Evolutionary conservation across 2,113 vertebrate species (phyloP).

Genomic region (human (Homo sapiens)): DNA sequence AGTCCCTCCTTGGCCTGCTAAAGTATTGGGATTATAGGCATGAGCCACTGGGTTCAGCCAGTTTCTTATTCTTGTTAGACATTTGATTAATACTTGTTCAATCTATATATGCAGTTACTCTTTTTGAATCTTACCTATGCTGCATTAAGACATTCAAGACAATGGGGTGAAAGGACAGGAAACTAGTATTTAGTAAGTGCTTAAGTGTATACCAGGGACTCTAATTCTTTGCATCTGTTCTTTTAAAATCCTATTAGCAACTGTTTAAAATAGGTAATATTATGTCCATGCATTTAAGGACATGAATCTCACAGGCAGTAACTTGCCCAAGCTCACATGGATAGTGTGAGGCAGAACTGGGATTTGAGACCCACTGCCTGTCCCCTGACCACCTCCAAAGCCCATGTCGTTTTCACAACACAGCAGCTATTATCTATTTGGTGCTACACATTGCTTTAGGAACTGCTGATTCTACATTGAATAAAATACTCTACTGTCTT

Average conservation of each 20-base stretch:
- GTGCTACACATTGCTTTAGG: slow-evolving; percentile 46
- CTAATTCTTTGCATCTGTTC: background rate
- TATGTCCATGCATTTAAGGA: background rate
- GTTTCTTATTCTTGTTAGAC: background rate
- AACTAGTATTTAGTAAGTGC: background rate
- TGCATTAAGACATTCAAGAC: background rate
- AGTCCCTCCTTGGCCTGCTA: no score
- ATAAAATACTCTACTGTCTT: slow-evolving; percentile 19
- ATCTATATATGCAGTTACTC: background rate
- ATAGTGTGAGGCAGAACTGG: background rate
- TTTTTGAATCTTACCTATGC: background rate
- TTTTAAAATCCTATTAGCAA: background rate
- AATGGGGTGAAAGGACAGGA: background rate
- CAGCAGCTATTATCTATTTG: slow-evolving; percentile 20
- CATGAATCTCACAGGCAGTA: background rate
- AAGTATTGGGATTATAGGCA: no score
- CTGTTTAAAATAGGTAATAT: background rate
- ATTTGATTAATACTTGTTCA: background rate
- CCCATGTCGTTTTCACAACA: background rate
- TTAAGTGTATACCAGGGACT: background rate
- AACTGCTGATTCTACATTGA: slow-evolving; percentile 61
- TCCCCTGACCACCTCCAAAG: background rate
- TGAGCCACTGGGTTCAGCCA: no score
- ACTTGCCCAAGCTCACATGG: background rate
- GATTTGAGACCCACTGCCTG: background rate